Evolutionary conservation across 2,888 invertebrate genomes (phyloP).

Genomic region (Chloromyia formosa): DNA sequence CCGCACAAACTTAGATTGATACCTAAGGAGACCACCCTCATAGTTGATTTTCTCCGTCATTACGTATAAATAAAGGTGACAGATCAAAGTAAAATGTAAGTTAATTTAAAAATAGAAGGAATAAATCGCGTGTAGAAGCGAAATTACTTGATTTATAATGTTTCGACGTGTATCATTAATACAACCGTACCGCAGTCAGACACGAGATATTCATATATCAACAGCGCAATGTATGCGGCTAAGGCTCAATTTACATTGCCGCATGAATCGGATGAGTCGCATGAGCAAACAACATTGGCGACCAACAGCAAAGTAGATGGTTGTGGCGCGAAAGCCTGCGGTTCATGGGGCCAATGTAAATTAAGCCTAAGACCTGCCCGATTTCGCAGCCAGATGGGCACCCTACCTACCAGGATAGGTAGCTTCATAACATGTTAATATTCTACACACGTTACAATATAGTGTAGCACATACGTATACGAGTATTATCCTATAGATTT

Average conservation of each 20-base stretch:
- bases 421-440: not conserved
- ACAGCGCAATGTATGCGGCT: too few relatives aligned
- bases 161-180: conserved; percentile 35
- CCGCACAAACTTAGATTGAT: not conserved
- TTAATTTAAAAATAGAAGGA: conserved; percentile 40
- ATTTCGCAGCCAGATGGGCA: conserved; percentile 37
- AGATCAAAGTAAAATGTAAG: conserved; percentile 40
- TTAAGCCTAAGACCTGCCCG: too few relatives aligned
- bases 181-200: not conserved
- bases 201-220: too few relatives aligned
- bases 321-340: conserved; percentile 22
- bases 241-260: too few relatives aligned
- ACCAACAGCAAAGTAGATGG: too few relatives aligned
- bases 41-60: conserved; percentile 40
- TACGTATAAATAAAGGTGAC: conserved; percentile 41
- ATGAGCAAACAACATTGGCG: too few relatives aligned
- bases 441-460: not conserved
- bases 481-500: conserved; percentile 13
- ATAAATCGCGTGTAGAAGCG: conserved; percentile 30
- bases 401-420: conserved; percentile 35
- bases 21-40: conserved; percentile 32
- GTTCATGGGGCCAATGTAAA: too few relatives aligned
- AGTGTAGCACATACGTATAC: not conserved
- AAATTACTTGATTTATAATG: conserved; percentile 43
- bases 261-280: too few relatives aligned